Conservation (phyloP, 2,797 vertebrate genomes). For the Lagodon rhomboides region DNA sequence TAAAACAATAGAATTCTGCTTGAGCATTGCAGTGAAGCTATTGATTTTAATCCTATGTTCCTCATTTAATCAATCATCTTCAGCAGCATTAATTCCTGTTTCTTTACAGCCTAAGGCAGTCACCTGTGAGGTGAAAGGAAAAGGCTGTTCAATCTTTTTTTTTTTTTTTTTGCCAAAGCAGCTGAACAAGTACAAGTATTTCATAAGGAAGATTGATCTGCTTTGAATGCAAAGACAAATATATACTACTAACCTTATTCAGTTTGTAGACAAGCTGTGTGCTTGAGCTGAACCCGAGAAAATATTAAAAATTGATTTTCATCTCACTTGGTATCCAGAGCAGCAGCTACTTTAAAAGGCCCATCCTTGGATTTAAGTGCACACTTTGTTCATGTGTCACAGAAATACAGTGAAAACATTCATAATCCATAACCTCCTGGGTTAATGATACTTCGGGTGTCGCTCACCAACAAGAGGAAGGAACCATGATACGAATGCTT, state of each 20-base stretch:
- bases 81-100: slow-evolving; percentile 57
- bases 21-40: slow-evolving; percentile 51
- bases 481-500: slow-evolving; percentile 32
- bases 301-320: slow-evolving; percentile 72
- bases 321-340: slow-evolving; percentile 45
- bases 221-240: slow-evolving; percentile 54
- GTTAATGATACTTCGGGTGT: slow-evolving; percentile 4
- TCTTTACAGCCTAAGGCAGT: slow-evolving; percentile 23
- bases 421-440: neutral
- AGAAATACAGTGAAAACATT: neutral
- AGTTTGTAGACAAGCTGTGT: slow-evolving; percentile 37
- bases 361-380: slow-evolving; percentile 6
- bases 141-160: slow-evolving; percentile 13
- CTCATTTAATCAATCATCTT: slow-evolving; percentile 67
- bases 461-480: slow-evolving; percentile 20
- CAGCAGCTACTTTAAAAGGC: slow-evolving; percentile 16
- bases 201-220: slow-evolving; percentile 53
- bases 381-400: slow-evolving; percentile 31
- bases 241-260: slow-evolving; percentile 36
- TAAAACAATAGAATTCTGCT: slow-evolving; percentile 70
- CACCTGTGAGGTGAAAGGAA: slow-evolving; percentile 45
- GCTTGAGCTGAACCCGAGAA: slow-evolving; percentile 30
- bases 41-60: slow-evolving; percentile 71
- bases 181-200: slow-evolving; percentile 38
- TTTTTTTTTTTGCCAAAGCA: slow-evolving; percentile 27